Evolutionary conservation across 2,797 vertebrate genomes (phyloP).

Genomic region (Cryptoprocta ferox): DNA sequence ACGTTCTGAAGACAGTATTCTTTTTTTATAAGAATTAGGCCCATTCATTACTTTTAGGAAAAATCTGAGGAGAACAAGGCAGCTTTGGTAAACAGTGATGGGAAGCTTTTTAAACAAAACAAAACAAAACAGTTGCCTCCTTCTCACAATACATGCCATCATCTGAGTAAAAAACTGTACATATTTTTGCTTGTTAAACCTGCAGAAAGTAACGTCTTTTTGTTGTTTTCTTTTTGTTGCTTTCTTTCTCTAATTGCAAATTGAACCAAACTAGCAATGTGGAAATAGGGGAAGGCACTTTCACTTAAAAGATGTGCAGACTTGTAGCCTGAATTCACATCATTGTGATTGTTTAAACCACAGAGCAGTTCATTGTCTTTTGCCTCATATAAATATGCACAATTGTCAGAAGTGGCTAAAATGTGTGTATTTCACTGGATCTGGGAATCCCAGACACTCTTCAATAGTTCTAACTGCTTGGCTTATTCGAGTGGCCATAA

Average conservation of each 20-base stretch:
- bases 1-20: constrained; percentile 7
- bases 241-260: constrained; percentile 26
- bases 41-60: background rate
- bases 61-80: background rate
- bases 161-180: background rate
- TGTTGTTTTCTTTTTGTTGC: background rate
- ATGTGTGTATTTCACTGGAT: background rate
- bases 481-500: background rate
- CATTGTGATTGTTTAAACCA: background rate
- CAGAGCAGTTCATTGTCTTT: background rate
- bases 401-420: background rate
- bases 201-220: background rate
- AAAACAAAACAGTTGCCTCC: background rate
- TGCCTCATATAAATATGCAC: constrained; percentile 2
- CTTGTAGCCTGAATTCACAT: background rate
- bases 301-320: background rate
- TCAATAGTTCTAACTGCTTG: background rate
- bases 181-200: background rate
- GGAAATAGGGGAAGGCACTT: background rate
- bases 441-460: background rate
- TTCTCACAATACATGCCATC: background rate
- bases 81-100: background rate
- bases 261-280: background rate
- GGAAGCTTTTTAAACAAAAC: background rate
- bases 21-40: background rate